Evolutionary conservation across 92 coral and sea anemone genomes (phyloP).

Genomic region (Palythoa heliodiscus): DNA sequence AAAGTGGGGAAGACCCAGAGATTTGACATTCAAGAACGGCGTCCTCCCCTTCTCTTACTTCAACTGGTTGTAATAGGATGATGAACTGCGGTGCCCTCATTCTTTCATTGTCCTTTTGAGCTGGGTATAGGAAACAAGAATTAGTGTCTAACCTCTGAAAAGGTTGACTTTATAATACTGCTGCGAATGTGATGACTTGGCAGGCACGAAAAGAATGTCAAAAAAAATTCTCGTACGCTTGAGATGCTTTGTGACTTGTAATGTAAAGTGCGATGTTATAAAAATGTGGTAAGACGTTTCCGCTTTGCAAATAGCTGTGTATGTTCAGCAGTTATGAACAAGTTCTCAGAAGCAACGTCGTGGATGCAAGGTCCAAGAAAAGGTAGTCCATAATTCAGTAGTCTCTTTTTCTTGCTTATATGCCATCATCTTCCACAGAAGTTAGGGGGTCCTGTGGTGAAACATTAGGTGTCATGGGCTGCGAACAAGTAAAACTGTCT

Average conservation of each 20-base stretch:
- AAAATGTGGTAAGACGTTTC: constrained; percentile 4
- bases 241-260: not conserved
- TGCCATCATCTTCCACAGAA: not conserved
- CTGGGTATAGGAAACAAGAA: constrained; percentile 42
- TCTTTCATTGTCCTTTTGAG: constrained; percentile 40
- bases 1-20: constrained; percentile 68
- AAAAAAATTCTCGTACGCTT: not conserved
- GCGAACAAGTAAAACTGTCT: constrained; percentile 17
- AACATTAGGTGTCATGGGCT: not conserved
- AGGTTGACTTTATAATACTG: not conserved
- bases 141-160: constrained; percentile 37
- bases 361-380: constrained; percentile 10
- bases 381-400: not conserved
- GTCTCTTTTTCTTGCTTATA: not conserved
- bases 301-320: constrained; percentile 2
- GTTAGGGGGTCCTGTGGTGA: not conserved
- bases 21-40: constrained; percentile 71
- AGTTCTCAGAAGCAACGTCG: not conserved
- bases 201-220: constrained; percentile 27
- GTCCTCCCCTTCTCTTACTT: constrained; percentile 75
- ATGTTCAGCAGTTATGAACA: constrained; percentile 14
- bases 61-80: constrained; percentile 64
- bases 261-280: constrained; percentile 1
- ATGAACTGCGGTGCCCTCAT: constrained; percentile 76
- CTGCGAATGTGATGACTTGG: constrained; percentile 40